A percentile compares a stretch with the other conserved stretches of the same genome.
These are phyloP conservation scores for Tichodroma muraria DNA, from an alignment of 2,113 vertebrate genomes.

Conservation along the genomic window DNA sequence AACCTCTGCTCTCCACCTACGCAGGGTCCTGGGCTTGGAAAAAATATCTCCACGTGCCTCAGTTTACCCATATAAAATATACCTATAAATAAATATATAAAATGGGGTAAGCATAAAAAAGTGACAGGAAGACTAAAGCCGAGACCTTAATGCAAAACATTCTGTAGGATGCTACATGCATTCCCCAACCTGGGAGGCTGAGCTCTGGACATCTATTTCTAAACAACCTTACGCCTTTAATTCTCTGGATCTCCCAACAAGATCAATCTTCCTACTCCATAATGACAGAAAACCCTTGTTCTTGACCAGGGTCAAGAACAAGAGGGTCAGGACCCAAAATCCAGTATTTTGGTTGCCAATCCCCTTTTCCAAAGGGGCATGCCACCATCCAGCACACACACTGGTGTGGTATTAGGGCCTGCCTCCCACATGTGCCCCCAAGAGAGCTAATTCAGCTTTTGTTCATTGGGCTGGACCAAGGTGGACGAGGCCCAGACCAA, in stretches of 20 bases:
- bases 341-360: neutral
- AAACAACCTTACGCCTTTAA: neutral
- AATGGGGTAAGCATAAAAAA: neutral
- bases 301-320: too few relatives aligned
- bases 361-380: neutral
- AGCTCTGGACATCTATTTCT: neutral
- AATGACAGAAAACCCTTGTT: neutral
- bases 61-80: neutral
- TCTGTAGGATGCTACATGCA: neutral
- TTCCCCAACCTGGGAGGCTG: rapidly evolving
- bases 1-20: neutral
- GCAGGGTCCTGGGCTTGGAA: neutral
- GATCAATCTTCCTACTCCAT: neutral
- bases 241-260: neutral
- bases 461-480: neutral
- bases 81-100: neutral
- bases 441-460: neutral
- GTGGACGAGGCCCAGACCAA: neutral
- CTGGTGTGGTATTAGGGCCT: neutral
- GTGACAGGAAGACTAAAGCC: neutral
- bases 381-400: neutral
- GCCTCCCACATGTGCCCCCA: neutral
- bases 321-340: neutral
- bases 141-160: neutral
- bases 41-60: neutral